A percentile compares a stretch with the other conserved stretches of the same genome.
Conservation (phyloP, 2,797 vertebrate species). For the Micrastur ruficollis region DNA sequence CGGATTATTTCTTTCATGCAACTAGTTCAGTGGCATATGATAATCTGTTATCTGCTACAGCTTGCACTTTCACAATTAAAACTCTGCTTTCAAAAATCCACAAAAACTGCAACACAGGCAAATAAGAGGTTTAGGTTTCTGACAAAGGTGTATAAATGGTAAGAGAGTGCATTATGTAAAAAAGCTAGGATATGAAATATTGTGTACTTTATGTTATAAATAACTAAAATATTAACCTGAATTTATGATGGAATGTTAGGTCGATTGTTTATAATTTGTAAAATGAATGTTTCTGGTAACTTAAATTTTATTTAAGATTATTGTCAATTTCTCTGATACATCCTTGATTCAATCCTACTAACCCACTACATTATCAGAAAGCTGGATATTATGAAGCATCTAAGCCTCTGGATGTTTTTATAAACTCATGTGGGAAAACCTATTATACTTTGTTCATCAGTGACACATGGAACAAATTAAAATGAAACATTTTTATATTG, state of each 20-base stretch:
- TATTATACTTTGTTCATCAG: constrained; percentile 37
- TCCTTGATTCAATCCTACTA: background rate
- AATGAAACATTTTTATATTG: constrained; percentile 53
- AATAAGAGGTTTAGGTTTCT: background rate
- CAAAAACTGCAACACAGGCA: background rate
- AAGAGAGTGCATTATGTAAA: background rate
- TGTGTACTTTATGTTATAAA: background rate
- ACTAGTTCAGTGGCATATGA: background rate
- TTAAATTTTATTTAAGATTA: constrained; percentile 28
- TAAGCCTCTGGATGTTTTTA: constrained; percentile 52
- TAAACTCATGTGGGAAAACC: constrained; percentile 39
- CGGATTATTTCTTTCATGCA: background rate
- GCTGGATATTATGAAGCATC: constrained; percentile 11
- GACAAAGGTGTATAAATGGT: background rate
- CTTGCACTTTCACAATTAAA: background rate
- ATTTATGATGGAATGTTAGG: background rate
- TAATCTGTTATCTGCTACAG: background rate
- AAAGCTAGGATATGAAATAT: background rate
- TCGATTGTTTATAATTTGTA: background rate
- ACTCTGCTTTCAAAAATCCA: background rate
- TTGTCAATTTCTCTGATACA: constrained; percentile 9
- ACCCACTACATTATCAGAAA: constrained; percentile 21
- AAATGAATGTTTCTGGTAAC: background rate
- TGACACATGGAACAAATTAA: constrained; percentile 53
- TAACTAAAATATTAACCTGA: background rate